These are phyloP conservation scores for Pogonus chalceus DNA, from an alignment of 1,140 invertebrate genomes.

Conservation along the genomic window DNA sequence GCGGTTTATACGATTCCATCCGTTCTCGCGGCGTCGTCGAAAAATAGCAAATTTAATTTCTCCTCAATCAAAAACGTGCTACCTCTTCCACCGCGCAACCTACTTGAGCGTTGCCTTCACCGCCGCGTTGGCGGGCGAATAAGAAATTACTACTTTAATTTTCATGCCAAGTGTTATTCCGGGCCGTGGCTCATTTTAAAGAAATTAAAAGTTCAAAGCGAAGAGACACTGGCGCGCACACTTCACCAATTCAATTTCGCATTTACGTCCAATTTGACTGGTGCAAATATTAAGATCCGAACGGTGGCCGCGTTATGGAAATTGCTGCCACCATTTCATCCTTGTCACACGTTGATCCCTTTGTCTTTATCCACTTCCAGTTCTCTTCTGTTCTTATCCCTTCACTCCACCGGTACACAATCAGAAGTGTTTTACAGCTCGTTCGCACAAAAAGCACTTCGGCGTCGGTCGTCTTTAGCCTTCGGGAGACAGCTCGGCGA, in stretches of 20 bases:
- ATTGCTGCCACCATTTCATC: neutral
- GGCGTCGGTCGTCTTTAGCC: neutral
- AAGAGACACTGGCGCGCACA: neutral
- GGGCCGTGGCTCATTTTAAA: conserved; percentile 1
- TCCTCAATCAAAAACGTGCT: conserved; percentile 1
- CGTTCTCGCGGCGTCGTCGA: neutral
- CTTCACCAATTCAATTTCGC: neutral
- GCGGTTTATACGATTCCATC: neutral
- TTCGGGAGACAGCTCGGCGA: neutral
- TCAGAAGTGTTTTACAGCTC: conserved; percentile 7
- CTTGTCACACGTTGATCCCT: neutral
- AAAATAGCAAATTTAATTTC: conserved; percentile 6
- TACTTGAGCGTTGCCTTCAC: too few relatives aligned
- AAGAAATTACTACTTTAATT: conserved; percentile 1
- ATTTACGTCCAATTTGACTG: conserved; percentile 6
- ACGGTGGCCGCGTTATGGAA: neutral
- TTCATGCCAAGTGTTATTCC: conserved; percentile 5
- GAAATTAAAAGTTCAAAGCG: conserved; percentile 6
- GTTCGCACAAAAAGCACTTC: neutral
- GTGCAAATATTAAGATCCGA: conserved; percentile 1
- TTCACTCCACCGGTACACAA: neutral
- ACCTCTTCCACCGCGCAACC: too few relatives aligned
- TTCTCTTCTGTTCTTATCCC: neutral
- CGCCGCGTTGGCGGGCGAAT: neutral
- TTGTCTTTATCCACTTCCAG: neutral